Evolutionary conservation across 2,797 vertebrate genomes (phyloP).

Genomic region (Tamandua tetradactyla): DNA sequence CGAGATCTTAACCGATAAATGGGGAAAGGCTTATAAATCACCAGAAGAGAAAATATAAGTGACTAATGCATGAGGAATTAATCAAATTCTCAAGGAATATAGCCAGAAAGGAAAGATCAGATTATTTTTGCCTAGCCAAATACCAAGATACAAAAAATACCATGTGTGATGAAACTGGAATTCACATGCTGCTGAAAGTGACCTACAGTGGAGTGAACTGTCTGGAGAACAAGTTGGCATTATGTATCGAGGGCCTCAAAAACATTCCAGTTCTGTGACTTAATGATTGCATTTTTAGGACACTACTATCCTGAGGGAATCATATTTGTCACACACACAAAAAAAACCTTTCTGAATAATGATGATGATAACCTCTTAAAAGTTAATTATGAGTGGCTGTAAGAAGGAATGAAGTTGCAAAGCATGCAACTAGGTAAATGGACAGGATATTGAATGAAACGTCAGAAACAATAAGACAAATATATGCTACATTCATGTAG

Average conservation of each 20-base stretch:
- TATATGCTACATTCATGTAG: no score
- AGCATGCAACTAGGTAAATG: no score
- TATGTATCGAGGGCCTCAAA: background rate
- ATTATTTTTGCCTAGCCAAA: background rate
- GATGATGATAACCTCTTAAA: background rate
- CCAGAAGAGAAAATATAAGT: background rate
- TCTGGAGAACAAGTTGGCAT: background rate
- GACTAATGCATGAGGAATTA: background rate
- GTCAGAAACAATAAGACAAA: no score
- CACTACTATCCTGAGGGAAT: background rate
- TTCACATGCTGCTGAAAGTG: no score
- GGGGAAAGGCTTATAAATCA: background rate
- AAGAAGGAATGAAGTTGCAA: no score
- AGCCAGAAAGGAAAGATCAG: background rate
- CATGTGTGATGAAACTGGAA: background rate
- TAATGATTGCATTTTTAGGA: background rate
- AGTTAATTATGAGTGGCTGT: no score
- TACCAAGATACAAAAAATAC: no score
- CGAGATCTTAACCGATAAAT: background rate
- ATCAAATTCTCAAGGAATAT: background rate
- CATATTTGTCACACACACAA: background rate
- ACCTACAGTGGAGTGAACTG: background rate
- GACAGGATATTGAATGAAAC: no score
- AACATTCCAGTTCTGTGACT: background rate
- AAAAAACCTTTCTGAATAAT: background rate